phyloP scores from a whole-genome alignment of 2,797 vertebrate species.

The Phoebastria nigripes region DNA sequence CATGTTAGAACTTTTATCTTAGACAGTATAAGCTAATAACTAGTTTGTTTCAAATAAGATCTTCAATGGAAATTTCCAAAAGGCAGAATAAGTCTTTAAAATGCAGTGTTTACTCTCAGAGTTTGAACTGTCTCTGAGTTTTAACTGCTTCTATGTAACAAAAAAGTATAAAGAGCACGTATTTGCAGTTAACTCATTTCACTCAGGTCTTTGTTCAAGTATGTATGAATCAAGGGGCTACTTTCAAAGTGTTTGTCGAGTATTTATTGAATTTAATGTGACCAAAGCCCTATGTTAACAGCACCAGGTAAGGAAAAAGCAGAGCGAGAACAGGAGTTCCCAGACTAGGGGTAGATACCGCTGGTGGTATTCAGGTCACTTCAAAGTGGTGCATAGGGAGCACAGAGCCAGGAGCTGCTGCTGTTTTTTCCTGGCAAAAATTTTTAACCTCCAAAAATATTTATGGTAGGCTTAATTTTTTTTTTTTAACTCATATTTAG shows the following conservation, averaged over 20 bases:
- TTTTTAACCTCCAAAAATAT: not conserved
- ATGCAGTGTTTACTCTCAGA: not conserved
- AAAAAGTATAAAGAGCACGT: not conserved
- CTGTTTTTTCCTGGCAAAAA: not conserved
- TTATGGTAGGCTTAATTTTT: not conserved
- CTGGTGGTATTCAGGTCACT: not conserved
- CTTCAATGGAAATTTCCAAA: not conserved
- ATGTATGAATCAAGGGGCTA: not conserved
- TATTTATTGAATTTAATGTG: not conserved
- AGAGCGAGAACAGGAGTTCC: not conserved
- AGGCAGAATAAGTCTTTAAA: not conserved
- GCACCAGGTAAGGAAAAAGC: not conserved
- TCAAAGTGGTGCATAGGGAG: not conserved
- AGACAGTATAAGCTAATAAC: not conserved
- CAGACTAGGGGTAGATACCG: not conserved
- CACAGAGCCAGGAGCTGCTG: not conserved
- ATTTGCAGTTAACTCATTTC: not conserved
- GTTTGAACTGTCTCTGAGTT: not conserved
- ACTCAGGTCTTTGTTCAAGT: not conserved
- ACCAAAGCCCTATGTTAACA: not conserved
- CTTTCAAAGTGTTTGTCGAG: not conserved
- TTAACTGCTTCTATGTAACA: not conserved
- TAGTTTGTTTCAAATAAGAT: not conserved
- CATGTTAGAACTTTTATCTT: not conserved
- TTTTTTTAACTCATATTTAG: not conserved